Evolutionary conservation across 2,888 invertebrate species (phyloP).

Genomic region (Lasioglossum zephyrum): DNA sequence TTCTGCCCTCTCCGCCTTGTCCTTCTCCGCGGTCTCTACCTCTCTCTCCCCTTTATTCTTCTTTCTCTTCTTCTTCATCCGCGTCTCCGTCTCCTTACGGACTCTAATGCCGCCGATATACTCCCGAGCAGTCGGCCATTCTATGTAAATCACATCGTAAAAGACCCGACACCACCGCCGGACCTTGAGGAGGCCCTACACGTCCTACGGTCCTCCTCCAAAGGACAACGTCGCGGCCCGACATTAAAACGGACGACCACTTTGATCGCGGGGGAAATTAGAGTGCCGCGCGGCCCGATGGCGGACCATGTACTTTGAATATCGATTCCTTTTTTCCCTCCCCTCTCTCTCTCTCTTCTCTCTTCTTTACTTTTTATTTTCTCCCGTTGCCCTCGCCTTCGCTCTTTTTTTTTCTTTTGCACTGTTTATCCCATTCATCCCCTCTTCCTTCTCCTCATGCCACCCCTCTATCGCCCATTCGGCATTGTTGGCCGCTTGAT

Average conservation of each 20-base stretch:
- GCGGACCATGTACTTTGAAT: conserved; percentile 43
- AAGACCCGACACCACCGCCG: conserved; percentile 77
- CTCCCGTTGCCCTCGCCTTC: not conserved
- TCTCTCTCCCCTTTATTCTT: conserved; percentile 44
- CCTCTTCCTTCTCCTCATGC: not conserved
- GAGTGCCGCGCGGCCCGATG: conserved; percentile 44
- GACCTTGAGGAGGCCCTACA: conserved; percentile 63
- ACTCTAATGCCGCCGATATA: conserved; percentile 75
- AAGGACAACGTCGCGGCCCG: conserved; percentile 60
- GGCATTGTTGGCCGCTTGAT: conserved; percentile 47
- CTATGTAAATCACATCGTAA: conserved; percentile 82
- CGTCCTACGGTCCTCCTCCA: conserved; percentile 50
- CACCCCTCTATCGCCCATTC: conserved; percentile 27
- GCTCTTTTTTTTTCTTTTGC: not conserved
- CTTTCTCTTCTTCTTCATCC: conserved; percentile 38
- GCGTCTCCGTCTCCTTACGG: conserved; percentile 65
- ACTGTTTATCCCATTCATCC: not conserved
- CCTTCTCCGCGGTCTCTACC: conserved; percentile 32
- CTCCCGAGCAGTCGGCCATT: conserved; percentile 75
- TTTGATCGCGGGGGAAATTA: conserved; percentile 61
- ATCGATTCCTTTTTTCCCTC: conserved; percentile 35
- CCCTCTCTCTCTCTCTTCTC: not conserved
- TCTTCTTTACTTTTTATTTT: conserved; percentile 5
- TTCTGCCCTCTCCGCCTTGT: conserved; percentile 40
- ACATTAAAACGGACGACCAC: conserved; percentile 67